Conservation (phyloP, 2,888 invertebrate species). For the Athalia rosae region DNA sequence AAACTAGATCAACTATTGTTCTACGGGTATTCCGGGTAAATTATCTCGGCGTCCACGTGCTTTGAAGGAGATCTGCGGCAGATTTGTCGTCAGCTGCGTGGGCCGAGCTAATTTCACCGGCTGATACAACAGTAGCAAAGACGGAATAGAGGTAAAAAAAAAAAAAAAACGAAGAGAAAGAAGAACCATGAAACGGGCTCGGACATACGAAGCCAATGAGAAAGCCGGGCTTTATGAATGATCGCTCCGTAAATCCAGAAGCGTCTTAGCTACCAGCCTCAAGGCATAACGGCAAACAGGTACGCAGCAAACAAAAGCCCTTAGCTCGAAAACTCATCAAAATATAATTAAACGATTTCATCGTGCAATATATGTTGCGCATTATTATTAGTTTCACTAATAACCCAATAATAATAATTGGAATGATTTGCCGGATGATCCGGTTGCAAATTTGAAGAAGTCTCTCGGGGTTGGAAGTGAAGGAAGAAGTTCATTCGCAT, state of each 20-base stretch:
- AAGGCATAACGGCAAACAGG: conserved; percentile 23
- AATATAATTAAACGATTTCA: background rate
- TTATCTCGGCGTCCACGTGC: conserved; percentile 23
- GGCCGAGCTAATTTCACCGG: conserved; percentile 22
- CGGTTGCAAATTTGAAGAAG: background rate
- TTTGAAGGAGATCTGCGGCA: background rate
- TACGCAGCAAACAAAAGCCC: background rate
- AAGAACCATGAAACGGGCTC: conserved; percentile 28
- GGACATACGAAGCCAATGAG: conserved; percentile 27
- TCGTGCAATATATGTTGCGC: too few relatives aligned
- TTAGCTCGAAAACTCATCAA: conserved; percentile 15
- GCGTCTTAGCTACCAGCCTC: background rate
- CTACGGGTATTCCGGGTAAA: conserved; percentile 13
- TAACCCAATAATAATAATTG: too few relatives aligned
- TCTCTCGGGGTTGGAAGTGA: background rate
- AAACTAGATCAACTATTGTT: conserved; percentile 32
- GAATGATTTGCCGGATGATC: too few relatives aligned
- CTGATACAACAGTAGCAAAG: conserved; percentile 26
- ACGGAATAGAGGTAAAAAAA: background rate
- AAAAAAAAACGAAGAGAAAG: background rate
- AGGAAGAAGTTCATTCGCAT: background rate
- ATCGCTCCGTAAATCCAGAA: conserved; percentile 14
- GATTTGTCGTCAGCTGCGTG: background rate
- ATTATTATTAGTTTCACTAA: too few relatives aligned
- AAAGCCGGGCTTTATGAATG: conserved; percentile 11